A percentile compares a stretch with the other conserved stretches of the same genome.
Conservation (phyloP, 2,888 invertebrate species). For the Mechanitis mazaeus region DNA sequence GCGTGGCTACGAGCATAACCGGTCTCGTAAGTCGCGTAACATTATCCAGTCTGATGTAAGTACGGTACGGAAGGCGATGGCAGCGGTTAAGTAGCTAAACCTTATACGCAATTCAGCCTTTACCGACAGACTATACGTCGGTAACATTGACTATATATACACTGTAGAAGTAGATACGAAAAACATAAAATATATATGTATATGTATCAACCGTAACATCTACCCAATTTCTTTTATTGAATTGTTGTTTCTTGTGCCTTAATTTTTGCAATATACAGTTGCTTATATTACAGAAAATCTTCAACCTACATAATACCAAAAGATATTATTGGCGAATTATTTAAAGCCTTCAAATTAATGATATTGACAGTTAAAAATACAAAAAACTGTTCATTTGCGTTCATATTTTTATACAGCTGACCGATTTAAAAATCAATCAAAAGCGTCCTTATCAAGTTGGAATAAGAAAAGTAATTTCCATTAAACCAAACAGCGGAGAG, state of each 20-base stretch:
- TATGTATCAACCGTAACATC: too few relatives aligned
- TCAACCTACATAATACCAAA: too few relatives aligned
- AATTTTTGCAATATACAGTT: too few relatives aligned
- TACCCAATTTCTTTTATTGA: too few relatives aligned
- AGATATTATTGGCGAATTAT: too few relatives aligned
- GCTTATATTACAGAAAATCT: too few relatives aligned
- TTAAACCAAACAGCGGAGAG: conserved; percentile 69
- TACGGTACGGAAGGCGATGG: conserved; percentile 22
- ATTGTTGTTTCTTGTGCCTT: too few relatives aligned
- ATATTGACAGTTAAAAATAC: background rate
- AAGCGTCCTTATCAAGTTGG: conserved; percentile 48
- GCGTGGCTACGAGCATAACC: conserved; percentile 41
- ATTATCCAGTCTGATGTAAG: conserved; percentile 66
- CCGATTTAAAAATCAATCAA: conserved; percentile 43
- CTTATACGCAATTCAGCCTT: conserved; percentile 12
- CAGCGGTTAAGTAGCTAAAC: conserved; percentile 7
- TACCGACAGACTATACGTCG: conserved; percentile 8
- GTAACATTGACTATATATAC: background rate
- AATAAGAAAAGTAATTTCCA: conserved; percentile 69
- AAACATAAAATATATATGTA: too few relatives aligned
- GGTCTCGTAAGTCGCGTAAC: conserved; percentile 55
- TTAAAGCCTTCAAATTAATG: background rate
- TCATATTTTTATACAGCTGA: conserved; percentile 15
- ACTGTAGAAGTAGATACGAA: background rate
- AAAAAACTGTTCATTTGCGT: background rate